A percentile compares a stretch with the other conserved stretches of the same genome.
Evolutionary conservation across 2,797 vertebrate genomes (phyloP).

Genomic region (Sebastolobus altivelis): DNA sequence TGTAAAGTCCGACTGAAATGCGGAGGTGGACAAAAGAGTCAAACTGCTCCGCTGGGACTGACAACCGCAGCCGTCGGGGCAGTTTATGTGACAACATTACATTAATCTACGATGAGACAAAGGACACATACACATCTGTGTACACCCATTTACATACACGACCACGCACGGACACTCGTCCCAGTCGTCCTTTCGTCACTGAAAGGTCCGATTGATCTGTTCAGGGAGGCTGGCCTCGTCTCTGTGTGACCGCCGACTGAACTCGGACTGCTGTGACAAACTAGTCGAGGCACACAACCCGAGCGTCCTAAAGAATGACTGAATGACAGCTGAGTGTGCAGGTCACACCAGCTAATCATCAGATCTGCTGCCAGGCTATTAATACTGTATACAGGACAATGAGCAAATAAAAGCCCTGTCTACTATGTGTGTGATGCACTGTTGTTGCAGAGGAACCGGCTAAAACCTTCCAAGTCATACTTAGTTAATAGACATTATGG

Average conservation of each 20-base stretch:
- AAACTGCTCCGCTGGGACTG: slow-evolving; percentile 54
- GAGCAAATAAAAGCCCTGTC: slow-evolving; percentile 6
- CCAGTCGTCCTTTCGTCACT: slow-evolving; percentile 58
- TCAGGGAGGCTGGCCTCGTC: slow-evolving; percentile 39
- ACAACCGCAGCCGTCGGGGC: slow-evolving; percentile 23
- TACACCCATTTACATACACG: slow-evolving; percentile 25
- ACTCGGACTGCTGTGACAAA: slow-evolving; percentile 32
- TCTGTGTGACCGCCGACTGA: slow-evolving; percentile 60
- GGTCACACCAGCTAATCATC: slow-evolving; percentile 39
- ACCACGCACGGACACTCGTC: slow-evolving; percentile 5
- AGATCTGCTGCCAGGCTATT: slow-evolving; percentile 27
- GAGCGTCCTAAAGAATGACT: slow-evolving; percentile 19
- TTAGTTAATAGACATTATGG: background rate
- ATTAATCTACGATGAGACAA: slow-evolving; percentile 48
- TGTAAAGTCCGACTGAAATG: slow-evolving; percentile 57
- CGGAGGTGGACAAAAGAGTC: slow-evolving; percentile 44
- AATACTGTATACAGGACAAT: background rate
- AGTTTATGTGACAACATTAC: slow-evolving; percentile 32
- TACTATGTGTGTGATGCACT: slow-evolving; percentile 1
- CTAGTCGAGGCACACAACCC: background rate
- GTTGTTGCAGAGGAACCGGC: background rate
- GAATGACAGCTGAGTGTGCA: slow-evolving; percentile 42
- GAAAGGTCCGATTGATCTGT: slow-evolving; percentile 61
- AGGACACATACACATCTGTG: slow-evolving; percentile 50
- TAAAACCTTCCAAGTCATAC: background rate